Percentiles rank a stretch among this genome's conserved stretches.
Evolutionary conservation across 2,113 vertebrate genomes (phyloP).

Genomic region (Tor tambroides): DNA sequence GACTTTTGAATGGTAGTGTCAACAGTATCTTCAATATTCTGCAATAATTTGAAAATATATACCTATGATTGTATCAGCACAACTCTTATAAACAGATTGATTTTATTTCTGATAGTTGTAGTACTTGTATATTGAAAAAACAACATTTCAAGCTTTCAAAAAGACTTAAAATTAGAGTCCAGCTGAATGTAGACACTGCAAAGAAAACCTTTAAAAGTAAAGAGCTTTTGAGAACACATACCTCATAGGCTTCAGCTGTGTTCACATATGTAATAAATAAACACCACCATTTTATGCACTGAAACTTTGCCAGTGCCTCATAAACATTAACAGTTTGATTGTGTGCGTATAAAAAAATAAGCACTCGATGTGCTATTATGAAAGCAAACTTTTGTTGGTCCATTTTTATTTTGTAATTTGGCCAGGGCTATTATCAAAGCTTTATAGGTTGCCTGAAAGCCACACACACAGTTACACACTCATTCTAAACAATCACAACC

Average conservation of each 20-base stretch:
- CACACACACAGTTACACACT: slow-evolving; percentile 47
- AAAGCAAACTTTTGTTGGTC: slow-evolving; percentile 42
- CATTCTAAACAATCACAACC: slow-evolving; percentile 66
- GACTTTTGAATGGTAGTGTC: background rate
- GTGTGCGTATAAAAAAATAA: slow-evolving; percentile 49
- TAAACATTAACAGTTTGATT: slow-evolving; percentile 55
- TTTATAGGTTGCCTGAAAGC: slow-evolving; percentile 55
- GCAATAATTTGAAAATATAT: background rate
- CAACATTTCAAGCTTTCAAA: background rate
- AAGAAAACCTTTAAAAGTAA: slow-evolving; percentile 51
- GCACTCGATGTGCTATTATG: slow-evolving; percentile 23
- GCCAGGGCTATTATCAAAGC: slow-evolving; percentile 42
- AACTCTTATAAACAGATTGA: background rate
- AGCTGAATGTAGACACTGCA: slow-evolving; percentile 28
- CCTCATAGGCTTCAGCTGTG: slow-evolving; percentile 45
- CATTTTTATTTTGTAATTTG: slow-evolving; percentile 49
- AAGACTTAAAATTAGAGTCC: slow-evolving; percentile 1
- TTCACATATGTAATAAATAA: slow-evolving; percentile 56
- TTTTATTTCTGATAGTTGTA: slow-evolving; percentile 49
- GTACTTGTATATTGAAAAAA: slow-evolving; percentile 24
- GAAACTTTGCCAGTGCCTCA: slow-evolving; percentile 51
- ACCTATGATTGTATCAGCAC: background rate
- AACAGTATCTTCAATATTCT: background rate
- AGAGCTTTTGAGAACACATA: slow-evolving; percentile 17
- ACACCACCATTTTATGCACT: slow-evolving; percentile 52